phyloP scores from a whole-genome alignment of 2,888 invertebrate genomes.

The Cerastis rubricosa region DNA sequence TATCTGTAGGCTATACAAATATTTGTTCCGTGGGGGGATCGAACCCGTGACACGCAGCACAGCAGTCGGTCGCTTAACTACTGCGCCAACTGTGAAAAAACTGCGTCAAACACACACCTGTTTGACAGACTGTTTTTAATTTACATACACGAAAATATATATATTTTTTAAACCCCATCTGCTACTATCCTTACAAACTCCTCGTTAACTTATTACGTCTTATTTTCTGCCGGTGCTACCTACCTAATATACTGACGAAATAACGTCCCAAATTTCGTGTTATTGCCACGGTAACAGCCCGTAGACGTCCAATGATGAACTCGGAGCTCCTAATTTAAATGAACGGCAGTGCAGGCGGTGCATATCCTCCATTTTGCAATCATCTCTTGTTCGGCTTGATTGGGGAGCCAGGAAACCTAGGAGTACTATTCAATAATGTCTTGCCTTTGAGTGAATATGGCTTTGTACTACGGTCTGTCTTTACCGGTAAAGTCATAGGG shows the following conservation, averaged over 20 bases:
- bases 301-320: constrained; percentile 31
- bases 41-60: no score
- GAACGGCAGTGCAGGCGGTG: constrained; percentile 36
- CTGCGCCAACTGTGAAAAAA: no score
- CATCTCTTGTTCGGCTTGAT: constrained; percentile 28
- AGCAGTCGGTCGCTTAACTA: no score
- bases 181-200: no score
- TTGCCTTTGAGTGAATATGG: background rate
- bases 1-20: no score
- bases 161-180: no score
- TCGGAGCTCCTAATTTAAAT: constrained; percentile 44
- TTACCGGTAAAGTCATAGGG: background rate
- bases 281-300: constrained; percentile 1
- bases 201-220: background rate
- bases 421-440: background rate
- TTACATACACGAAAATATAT: no score
- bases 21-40: no score
- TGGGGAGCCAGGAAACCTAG: background rate
- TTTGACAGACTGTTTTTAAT: background rate
- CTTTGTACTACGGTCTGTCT: no score
- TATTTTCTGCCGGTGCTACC: background rate
- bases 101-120: no score
- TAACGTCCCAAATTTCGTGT: constrained; percentile 4
- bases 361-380: constrained; percentile 41
- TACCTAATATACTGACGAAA: background rate